Percentiles rank a stretch among this genome's conserved stretches.
phyloP scores from a whole-genome alignment of 2,113 vertebrate species.

The Brachyhypopomus gauderio region DNA sequence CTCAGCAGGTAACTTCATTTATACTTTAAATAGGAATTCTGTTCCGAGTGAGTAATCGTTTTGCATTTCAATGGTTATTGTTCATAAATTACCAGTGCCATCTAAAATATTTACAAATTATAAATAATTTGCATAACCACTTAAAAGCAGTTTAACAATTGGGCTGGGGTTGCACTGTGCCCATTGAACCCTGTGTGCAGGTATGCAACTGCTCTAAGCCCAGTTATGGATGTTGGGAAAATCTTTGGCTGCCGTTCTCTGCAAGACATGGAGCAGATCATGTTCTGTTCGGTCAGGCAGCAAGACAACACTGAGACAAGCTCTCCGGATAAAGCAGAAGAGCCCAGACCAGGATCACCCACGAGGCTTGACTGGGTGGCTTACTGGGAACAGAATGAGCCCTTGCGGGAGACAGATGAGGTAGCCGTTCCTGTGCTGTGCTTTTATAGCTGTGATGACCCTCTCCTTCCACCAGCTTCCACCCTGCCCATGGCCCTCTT shows the following conservation, averaged over 20 bases:
- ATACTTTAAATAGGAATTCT: too few species aligned
- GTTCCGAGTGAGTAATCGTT: too few species aligned
- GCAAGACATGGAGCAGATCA: constrained; percentile 80
- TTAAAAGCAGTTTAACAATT: not conserved
- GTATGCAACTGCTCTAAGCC: constrained; percentile 76
- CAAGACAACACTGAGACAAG: not conserved
- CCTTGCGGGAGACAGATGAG: constrained; percentile 87
- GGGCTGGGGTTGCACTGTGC: not conserved
- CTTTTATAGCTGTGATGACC: constrained; percentile 82
- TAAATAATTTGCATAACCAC: not conserved
- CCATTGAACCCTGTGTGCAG: constrained; percentile 63
- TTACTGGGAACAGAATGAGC: constrained; percentile 90
- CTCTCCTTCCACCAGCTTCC: constrained; percentile 69
- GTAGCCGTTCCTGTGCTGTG: constrained; percentile 85
- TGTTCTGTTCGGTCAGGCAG: constrained; percentile 75
- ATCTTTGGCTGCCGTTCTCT: constrained; percentile 77
- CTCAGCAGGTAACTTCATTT: constrained; percentile 79
- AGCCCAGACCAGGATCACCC: constrained; percentile 10
- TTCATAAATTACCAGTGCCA: too few species aligned
- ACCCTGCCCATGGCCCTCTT: constrained; percentile 81
- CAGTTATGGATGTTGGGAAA: constrained; percentile 68
- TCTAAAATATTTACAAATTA: too few species aligned
- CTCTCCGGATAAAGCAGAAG: constrained; percentile 48
- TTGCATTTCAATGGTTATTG: too few species aligned
- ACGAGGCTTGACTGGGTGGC: constrained; percentile 73